Conservation (phyloP, 2,888 invertebrate species). For the Xestia ashworthii region DNA sequence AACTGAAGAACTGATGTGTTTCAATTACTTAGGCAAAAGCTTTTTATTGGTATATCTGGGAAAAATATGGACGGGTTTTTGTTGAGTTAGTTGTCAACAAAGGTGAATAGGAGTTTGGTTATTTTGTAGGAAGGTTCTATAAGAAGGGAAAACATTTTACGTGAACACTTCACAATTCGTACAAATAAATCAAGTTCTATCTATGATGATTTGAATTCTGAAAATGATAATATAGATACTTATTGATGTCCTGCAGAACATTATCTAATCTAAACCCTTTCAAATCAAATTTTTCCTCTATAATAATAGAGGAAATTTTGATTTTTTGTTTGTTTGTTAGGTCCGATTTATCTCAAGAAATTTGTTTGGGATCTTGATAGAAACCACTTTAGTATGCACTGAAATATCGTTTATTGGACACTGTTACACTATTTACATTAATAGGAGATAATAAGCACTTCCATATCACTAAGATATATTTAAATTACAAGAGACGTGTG, state of each 20-base stretch:
- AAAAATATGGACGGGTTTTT: slow-evolving; percentile 13
- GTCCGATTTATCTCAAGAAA: no score
- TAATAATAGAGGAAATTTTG: no score
- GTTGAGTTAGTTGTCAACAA: slow-evolving; percentile 24
- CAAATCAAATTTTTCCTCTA: no score
- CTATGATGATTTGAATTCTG: not conserved
- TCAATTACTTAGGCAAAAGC: slow-evolving; percentile 62
- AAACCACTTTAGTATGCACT: no score
- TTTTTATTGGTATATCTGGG: slow-evolving; percentile 44
- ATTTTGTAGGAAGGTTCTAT: not conserved
- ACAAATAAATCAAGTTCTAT: not conserved
- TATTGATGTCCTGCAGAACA: not conserved
- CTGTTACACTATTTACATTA: no score
- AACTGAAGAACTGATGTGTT: slow-evolving; percentile 53
- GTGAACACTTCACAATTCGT: not conserved
- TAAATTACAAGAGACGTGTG: no score
- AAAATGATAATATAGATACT: not conserved
- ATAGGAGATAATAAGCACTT: no score
- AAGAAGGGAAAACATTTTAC: not conserved
- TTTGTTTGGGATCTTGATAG: no score
- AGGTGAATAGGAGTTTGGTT: not conserved
- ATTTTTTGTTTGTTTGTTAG: no score
- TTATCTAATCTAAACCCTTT: no score
- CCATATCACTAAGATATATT: no score
- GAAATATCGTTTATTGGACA: no score